A percentile compares a stretch with the other conserved stretches of the same genome.
Evolutionary conservation across 2,797 vertebrate genomes (phyloP).

Genomic region (Danio choprae): DNA sequence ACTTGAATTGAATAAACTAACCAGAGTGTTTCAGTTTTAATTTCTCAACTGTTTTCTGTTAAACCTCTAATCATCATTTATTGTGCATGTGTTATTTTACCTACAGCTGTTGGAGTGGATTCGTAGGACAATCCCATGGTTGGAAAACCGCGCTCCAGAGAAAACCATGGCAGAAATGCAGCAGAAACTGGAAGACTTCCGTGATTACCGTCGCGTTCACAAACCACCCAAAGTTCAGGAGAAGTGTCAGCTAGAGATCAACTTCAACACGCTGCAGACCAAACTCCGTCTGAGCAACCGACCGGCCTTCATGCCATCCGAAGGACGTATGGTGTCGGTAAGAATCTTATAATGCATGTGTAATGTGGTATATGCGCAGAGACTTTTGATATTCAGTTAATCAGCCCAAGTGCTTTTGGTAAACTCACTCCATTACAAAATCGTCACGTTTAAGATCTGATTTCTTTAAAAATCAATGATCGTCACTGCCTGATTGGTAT

Average conservation of each 20-base stretch:
- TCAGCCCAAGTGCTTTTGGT: no score
- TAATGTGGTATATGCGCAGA: no score
- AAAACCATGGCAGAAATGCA: constrained; percentile 94
- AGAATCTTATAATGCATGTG: constrained; percentile 53
- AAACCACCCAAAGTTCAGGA: constrained; percentile 96
- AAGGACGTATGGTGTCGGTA: constrained; percentile 93
- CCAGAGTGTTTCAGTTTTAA: neutral
- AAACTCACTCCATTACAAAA: no score
- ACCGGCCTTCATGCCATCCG: constrained; percentile 96
- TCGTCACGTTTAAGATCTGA: no score
- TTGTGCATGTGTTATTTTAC: neutral
- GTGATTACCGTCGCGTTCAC: constrained; percentile 89
- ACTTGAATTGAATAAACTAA: no score
- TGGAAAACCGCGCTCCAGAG: constrained; percentile 89
- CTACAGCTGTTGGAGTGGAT: constrained; percentile 93
- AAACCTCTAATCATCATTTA: neutral
- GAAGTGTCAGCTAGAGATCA: constrained; percentile 96
- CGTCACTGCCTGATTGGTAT: no score
- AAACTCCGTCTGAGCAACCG: constrained; percentile 94
- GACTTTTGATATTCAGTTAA: no score
- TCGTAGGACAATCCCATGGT: constrained; percentile 91
- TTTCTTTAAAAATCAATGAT: no score
- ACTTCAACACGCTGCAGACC: constrained; percentile 97
- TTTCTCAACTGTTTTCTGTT: neutral
- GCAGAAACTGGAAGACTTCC: constrained; percentile 94